Evolutionary conservation across 2,797 vertebrate genomes (phyloP).

Genomic region (Premnoplex brunnescens): DNA sequence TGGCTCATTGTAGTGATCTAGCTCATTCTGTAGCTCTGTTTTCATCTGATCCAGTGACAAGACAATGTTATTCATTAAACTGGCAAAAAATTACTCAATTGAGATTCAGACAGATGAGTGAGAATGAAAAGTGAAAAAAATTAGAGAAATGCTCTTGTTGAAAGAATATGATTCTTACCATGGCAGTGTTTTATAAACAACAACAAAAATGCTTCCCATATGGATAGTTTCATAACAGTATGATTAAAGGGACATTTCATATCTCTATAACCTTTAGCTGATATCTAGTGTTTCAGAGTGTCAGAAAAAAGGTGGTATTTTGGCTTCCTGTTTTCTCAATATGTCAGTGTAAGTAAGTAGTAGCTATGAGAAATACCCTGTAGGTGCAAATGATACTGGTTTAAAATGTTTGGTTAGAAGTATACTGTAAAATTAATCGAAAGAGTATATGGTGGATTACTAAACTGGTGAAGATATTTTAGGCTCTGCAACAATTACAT

Average conservation of each 20-base stretch:
- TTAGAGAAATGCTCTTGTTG: neutral
- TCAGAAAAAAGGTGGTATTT: neutral
- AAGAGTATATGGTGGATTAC: neutral
- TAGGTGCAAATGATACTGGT: neutral
- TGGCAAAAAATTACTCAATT: neutral
- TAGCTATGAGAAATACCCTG: neutral
- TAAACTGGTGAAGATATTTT: neutral
- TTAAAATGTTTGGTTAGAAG: neutral
- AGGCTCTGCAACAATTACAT: neutral
- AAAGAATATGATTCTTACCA: neutral
- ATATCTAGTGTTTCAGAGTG: neutral
- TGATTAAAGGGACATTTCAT: neutral
- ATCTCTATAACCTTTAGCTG: neutral
- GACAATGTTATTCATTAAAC: neutral
- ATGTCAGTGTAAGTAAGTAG: neutral
- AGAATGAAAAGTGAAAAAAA: neutral
- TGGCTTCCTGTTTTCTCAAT: neutral
- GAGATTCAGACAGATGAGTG: neutral
- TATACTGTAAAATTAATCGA: neutral
- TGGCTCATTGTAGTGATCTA: neutral
- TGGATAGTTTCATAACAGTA: neutral
- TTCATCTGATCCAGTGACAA: neutral
- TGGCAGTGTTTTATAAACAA: neutral
- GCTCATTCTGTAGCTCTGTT: neutral
- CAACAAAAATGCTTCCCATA: neutral